Evolutionary conservation across 2,888 invertebrate species (phyloP).

Genomic region (Spilarctia lutea): DNA sequence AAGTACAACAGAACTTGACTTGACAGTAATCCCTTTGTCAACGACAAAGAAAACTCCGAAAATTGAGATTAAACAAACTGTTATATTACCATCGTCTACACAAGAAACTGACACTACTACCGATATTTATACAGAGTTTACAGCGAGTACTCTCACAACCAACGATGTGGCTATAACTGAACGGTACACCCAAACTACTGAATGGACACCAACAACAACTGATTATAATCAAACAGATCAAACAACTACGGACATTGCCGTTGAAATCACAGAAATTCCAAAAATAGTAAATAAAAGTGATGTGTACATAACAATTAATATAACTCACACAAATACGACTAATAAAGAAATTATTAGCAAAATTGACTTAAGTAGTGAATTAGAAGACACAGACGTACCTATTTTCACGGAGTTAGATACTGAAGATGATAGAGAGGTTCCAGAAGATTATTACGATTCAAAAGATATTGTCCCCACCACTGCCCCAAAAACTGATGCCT

Average conservation of each 20-base stretch:
- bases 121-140: conserved; percentile 37
- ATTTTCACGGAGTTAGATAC: conserved; percentile 75
- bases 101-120: conserved; percentile 48
- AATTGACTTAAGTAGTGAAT: conserved; percentile 51
- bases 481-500: conserved; percentile 76
- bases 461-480: conserved; percentile 79
- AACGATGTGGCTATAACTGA: conserved; percentile 26
- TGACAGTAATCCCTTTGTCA: conserved; percentile 77
- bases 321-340: conserved; percentile 24
- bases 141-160: conserved; percentile 41
- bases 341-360: conserved; percentile 31
- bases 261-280: conserved; percentile 26
- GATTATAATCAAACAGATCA: conserved; percentile 14
- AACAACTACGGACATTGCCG: conserved; percentile 35
- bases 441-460: conserved; percentile 81
- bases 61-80: conserved; percentile 67
- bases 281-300: conserved; percentile 25
- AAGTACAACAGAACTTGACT: conserved; percentile 72
- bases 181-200: conserved; percentile 35
- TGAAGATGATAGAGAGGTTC: conserved; percentile 68
- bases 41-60: conserved; percentile 64
- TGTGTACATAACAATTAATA: conserved; percentile 26
- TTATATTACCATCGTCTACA: conserved; percentile 67
- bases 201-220: conserved; percentile 11
- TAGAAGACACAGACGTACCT: conserved; percentile 64